Base-by-base conservation (phyloP, 1,140 invertebrate species). In the Heterodera schachtii region DNA sequence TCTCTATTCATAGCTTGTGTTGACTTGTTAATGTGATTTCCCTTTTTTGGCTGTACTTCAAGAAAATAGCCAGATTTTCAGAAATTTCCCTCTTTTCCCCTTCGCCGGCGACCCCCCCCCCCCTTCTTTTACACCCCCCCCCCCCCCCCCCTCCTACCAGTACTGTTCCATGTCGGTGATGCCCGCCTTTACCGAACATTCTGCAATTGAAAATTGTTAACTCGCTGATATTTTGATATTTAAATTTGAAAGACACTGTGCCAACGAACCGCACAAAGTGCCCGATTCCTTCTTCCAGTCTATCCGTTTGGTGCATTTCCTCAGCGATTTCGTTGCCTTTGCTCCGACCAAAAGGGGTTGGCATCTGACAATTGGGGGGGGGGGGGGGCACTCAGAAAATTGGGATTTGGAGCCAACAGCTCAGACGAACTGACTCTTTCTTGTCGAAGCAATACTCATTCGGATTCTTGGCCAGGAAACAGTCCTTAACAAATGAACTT, bases 241-340 rank as follows among this genome's bases (percentile, higher is more conserved):
- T 60, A 13, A 5, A 16, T 69, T 69, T 69, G 6, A 21, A 69
- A 69, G 41, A 16, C 6, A 7, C 6, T 8, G 16, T 43, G 67
- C 13, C 6, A 41, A 67, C 47, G n/a, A 21, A 78, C 76, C 86
- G 74, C 86, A 87, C 16, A 87, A 64, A 13, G 87, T 83, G 13
- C 87, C 86, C 46, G 87, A 84, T 67, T 87, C 87, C 60, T 87
- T 85, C 71, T 87, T 87, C 85, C 86, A 87, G 69, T 87, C 85
- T 64, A 87, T 79, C 7, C 74, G 52, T 75, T 84, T 87, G 46
- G 79, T 85, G 80, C 86, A 87, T 19, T 52, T 76, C 69, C 88
- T 85, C 44, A 87, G 43, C 3, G 86, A 86, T 69, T 76, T 87
- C n/a, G 46, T 71, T 16, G 87, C 83, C 44, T 89, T 87, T 69